phyloP scores from a whole-genome alignment of 2,888 invertebrate species.

The Cheilosia impressa region DNA sequence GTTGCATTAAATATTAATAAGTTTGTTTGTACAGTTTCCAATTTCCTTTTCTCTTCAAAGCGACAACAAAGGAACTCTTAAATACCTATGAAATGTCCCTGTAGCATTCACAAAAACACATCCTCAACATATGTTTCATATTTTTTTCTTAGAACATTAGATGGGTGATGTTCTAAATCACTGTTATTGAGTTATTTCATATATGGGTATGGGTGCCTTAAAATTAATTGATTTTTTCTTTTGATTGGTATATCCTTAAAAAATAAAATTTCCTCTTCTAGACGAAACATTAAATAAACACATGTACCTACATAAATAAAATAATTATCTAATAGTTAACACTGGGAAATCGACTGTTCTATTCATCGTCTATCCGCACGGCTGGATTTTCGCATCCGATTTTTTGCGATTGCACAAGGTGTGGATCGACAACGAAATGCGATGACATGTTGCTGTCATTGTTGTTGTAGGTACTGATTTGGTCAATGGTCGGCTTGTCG shows the following conservation, averaged over 20 bases:
- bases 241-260: conserved; percentile 19
- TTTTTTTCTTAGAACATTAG: conserved; percentile 14
- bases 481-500: conserved; percentile 76
- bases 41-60: background rate
- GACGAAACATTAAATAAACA: conserved; percentile 23
- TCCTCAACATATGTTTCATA: background rate
- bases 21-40: conserved; percentile 37
- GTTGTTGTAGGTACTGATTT: conserved; percentile 43
- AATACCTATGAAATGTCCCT: background rate
- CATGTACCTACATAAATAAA: conserved; percentile 68
- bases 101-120: conserved; percentile 4
- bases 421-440: conserved; percentile 64
- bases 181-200: conserved; percentile 25
- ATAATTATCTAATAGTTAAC: conserved; percentile 67
- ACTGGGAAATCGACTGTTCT: conserved; percentile 12
- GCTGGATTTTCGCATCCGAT: conserved; percentile 81
- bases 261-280: conserved; percentile 21
- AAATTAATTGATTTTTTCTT: conserved; percentile 5
- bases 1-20: conserved; percentile 18
- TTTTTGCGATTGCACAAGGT: conserved; percentile 63
- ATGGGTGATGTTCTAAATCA: conserved; percentile 38
- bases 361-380: conserved; percentile 82
- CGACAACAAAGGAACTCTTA: background rate
- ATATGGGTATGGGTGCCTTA: background rate
- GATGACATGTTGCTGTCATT: conserved; percentile 62